Evolutionary conservation across 1,140 invertebrate genomes (phyloP).

Genomic region (Drosophila arawakana): DNA sequence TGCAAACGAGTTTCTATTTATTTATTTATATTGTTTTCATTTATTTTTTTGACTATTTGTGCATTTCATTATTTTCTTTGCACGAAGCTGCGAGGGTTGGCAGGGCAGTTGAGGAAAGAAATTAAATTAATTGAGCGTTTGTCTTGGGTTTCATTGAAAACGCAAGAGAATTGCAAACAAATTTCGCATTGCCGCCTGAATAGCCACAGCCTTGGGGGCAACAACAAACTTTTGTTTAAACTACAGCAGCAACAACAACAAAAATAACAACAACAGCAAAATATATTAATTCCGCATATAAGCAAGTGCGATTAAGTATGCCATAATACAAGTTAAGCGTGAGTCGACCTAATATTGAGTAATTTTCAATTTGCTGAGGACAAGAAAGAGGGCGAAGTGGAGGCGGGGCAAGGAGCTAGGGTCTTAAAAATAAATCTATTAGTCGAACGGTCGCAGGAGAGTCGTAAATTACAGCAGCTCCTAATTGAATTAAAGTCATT

Average conservation of each 20-base stretch:
- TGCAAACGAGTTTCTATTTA: slow-evolving; percentile 25
- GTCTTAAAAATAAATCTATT: slow-evolving; percentile 68
- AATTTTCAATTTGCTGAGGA: slow-evolving; percentile 55
- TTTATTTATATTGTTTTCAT: slow-evolving; percentile 19
- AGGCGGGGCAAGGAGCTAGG: not conserved
- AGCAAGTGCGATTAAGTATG: slow-evolving; percentile 21
- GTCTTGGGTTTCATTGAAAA: slow-evolving; percentile 35
- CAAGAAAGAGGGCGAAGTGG: not conserved
- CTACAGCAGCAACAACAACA: slow-evolving; percentile 29
- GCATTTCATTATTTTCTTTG: slow-evolving; percentile 21
- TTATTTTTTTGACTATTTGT: slow-evolving; percentile 16
- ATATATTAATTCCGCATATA: slow-evolving; percentile 45
- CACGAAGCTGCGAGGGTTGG: not conserved
- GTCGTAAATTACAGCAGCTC: slow-evolving; percentile 69
- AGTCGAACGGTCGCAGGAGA: slow-evolving; percentile 23
- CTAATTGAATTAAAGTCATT: slow-evolving; percentile 78
- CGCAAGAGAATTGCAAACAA: slow-evolving; percentile 56
- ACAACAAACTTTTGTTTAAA: slow-evolving; percentile 35
- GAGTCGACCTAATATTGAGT: slow-evolving; percentile 69
- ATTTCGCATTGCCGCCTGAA: slow-evolving; percentile 65
- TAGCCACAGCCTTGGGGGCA: slow-evolving; percentile 57
- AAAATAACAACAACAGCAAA: slow-evolving; percentile 8
- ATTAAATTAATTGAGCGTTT: slow-evolving; percentile 46
- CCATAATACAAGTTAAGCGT: slow-evolving; percentile 30
- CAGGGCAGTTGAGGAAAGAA: not conserved